These are phyloP conservation scores for Micromesistius poutassou DNA, from an alignment of 2,797 vertebrate species.

Conservation along the genomic window DNA sequence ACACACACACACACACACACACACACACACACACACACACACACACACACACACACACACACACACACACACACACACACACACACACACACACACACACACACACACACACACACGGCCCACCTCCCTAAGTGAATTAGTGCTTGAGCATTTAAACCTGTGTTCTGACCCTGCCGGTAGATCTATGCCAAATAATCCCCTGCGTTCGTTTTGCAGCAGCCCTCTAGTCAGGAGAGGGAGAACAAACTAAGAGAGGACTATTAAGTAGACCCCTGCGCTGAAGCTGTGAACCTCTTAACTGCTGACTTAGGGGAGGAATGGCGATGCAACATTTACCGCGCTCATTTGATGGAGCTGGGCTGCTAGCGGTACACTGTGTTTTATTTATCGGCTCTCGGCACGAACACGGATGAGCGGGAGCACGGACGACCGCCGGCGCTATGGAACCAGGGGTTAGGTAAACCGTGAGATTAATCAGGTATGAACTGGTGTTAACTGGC, in stretches of 20 bases:
- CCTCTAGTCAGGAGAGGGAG: conserved; percentile 27
- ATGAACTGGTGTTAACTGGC: conserved; percentile 40
- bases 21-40: neutral
- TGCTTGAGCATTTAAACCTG: conserved; percentile 47
- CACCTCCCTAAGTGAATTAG: conserved; percentile 42
- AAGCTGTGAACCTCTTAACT: conserved; percentile 46
- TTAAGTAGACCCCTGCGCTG: conserved; percentile 18
- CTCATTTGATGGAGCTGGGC: conserved; percentile 39
- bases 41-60: neutral
- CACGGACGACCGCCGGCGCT: neutral
- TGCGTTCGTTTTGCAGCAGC: conserved; percentile 35
- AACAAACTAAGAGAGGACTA: neutral
- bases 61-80: neutral
- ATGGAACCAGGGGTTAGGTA: neutral
- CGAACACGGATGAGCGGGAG: conserved; percentile 36
- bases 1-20: conserved; percentile 8
- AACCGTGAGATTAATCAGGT: neutral
- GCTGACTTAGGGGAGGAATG: conserved; percentile 37
- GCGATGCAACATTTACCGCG: conserved; percentile 29
- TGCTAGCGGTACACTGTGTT: conserved; percentile 15
- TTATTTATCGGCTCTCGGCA: conserved; percentile 33
- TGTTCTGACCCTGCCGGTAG: conserved; percentile 53
- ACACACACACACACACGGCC: conserved; percentile 13
- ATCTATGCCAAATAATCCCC: conserved; percentile 52
- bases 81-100: neutral